These are phyloP conservation scores for Lophura nycthemera DNA, from an alignment of 2,113 vertebrate genomes.

Conservation along the genomic window DNA sequence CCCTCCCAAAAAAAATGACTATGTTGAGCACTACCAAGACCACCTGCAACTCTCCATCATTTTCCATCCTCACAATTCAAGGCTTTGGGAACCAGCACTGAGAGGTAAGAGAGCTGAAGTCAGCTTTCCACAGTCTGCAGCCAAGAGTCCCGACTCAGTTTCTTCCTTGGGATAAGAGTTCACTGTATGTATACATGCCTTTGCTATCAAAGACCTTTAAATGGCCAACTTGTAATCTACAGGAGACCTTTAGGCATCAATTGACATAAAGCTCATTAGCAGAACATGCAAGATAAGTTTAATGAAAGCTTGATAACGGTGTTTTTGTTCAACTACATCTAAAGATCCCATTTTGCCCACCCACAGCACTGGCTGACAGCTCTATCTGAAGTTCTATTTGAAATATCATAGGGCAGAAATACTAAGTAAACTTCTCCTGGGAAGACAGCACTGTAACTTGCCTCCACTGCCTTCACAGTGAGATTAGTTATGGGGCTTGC, in stretches of 20 bases:
- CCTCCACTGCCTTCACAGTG: not conserved
- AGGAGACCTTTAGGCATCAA: not conserved
- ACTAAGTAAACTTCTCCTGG: not conserved
- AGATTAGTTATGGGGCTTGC: not conserved
- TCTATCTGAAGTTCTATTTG: not conserved
- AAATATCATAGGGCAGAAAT: not conserved
- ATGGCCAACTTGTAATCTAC: not conserved
- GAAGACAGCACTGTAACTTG: not conserved
- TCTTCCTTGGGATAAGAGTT: rapidly evolving
- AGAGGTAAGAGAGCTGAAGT: not conserved
- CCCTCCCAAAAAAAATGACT: not conserved
- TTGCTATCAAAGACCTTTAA: not conserved
- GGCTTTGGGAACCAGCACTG: not conserved
- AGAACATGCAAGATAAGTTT: not conserved
- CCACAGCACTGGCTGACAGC: rapidly evolving
- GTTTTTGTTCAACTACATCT: not conserved
- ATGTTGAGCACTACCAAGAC: not conserved
- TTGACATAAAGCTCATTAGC: not conserved
- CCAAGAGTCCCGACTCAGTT: not conserved
- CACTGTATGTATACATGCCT: not conserved
- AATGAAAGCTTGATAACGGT: not conserved
- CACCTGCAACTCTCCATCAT: not conserved
- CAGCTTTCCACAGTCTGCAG: not conserved
- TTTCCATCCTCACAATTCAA: not conserved
- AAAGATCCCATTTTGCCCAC: not conserved